Conservation (phyloP, 2,113 vertebrate genomes). For the Geococcyx californianus region DNA sequence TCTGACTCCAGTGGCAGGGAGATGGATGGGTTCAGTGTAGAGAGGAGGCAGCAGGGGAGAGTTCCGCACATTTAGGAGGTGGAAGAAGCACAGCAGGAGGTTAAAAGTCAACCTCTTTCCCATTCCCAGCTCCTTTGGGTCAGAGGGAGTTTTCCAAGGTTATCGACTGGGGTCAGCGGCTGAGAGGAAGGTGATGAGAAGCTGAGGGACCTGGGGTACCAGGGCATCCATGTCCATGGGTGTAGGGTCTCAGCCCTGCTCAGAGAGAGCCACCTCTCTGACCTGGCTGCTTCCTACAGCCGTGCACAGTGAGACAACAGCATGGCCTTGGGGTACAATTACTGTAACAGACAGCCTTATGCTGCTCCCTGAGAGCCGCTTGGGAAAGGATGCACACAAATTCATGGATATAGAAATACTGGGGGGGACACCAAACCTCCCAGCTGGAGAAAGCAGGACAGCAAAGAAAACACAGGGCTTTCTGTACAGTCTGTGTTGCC, state of each 20-base stretch:
- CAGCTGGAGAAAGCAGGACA: background rate
- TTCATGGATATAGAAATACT: background rate
- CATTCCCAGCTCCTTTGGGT: background rate
- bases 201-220: background rate
- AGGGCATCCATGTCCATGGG: rapidly evolving
- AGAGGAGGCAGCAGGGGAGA: background rate
- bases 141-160: slow-evolving; percentile 13
- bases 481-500: rapidly evolving
- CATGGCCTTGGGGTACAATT: background rate
- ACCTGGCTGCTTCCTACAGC: background rate
- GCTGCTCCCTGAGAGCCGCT: rapidly evolving
- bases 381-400: background rate
- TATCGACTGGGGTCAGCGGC: background rate
- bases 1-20: background rate
- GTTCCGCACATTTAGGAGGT: background rate
- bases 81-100: background rate
- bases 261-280: background rate
- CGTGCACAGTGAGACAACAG: rapidly evolving
- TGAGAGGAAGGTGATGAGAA: background rate
- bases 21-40: background rate
- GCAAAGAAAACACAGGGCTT: rapidly evolving
- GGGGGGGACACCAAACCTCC: background rate
- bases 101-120: slow-evolving; percentile 35
- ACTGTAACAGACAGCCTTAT: rapidly evolving
- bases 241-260: rapidly evolving